Evolutionary conservation across 1,140 invertebrate species (phyloP).

Genomic region (Berghia stephanieae): DNA sequence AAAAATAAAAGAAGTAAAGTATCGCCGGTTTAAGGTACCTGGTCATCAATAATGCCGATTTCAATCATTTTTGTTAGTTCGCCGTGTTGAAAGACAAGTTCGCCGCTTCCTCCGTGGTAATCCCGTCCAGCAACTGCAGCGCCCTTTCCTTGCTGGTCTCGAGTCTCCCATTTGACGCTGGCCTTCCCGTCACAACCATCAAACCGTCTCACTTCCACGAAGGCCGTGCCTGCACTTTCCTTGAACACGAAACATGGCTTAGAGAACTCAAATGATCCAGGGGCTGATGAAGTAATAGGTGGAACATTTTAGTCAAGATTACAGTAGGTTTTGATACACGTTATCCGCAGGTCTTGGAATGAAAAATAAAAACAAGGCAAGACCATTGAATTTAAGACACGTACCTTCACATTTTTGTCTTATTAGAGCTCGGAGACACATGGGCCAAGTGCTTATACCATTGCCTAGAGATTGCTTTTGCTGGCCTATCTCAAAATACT

Average conservation of each 20-base stretch:
- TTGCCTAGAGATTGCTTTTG: no score
- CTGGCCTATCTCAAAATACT: no score
- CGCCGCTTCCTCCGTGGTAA: constrained; percentile 68
- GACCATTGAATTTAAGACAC: no score
- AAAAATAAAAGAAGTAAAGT: not conserved
- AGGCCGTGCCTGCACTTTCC: constrained; percentile 71
- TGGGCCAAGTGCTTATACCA: no score
- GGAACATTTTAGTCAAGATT: no score
- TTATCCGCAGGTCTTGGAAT: no score
- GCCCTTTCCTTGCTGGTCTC: constrained; percentile 66
- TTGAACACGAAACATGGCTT: constrained; percentile 74
- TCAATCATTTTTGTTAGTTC: constrained; percentile 70
- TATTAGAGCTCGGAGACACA: no score
- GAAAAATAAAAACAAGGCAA: no score
- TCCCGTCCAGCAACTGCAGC: constrained; percentile 72
- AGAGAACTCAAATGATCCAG: constrained; percentile 72
- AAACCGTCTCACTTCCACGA: constrained; percentile 70
- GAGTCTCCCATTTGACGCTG: constrained; percentile 71
- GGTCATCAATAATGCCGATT: constrained; percentile 74
- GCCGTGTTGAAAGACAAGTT: constrained; percentile 72
- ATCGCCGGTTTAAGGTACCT: constrained; percentile 50
- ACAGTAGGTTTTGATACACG: no score
- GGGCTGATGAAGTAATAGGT: constrained; percentile 68
- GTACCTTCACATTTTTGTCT: no score
- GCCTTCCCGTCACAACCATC: constrained; percentile 73